Evolutionary conservation across 1,140 invertebrate species (phyloP), one percentile per base, ranked within the genome.

Genomic region (Drosophila auraria): DNA sequence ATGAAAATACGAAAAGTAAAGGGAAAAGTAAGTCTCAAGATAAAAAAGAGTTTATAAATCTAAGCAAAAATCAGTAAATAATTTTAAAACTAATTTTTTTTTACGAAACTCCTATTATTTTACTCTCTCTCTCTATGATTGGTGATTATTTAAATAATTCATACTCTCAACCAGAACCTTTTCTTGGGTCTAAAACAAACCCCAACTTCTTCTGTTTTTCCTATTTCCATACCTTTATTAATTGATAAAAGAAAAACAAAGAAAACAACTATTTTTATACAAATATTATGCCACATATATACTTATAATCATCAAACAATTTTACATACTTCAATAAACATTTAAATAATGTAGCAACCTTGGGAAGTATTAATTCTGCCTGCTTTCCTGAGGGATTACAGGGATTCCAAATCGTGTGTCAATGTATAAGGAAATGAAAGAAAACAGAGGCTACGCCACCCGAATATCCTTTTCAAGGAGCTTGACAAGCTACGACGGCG

Each of bases 381-480:
- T 4, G 30, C 12, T 36, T 54, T 20, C n/a, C 20, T 14, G 12
- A 8, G 51, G 51, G 51, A 54, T 36, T 56, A 23, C 33, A 36
- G 53, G 3, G 12, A 9, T 15, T 7, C 30, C 12, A 54, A 54
- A 36, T 36, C 30, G 27, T 33, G 12, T 56, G 53, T 56, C 53
- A 56, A 56, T 56, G 33, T 8, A 8, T 38, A 15, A 7, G 15
- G 23, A 38, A 20, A 20, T 20, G 20, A 36, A 15, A 20, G 8
- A 8, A 14, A 2, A 8, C 2, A 30, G 27, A 23, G 15, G 2
- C 17, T 5, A 15, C 40, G 33, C 14, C 23, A 25, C 11, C 25
- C 8, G 14, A 44, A 65, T 36, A 63, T 63, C 63, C 63, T 45
- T 66, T 33, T 66, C 38, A 40, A 25, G 64, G 25, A 8, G 45